Percentiles rank a stretch among this genome's conserved stretches.
Conservation (phyloP, 2,797 vertebrate genomes). For the Phyllotis vaccarum region DNA sequence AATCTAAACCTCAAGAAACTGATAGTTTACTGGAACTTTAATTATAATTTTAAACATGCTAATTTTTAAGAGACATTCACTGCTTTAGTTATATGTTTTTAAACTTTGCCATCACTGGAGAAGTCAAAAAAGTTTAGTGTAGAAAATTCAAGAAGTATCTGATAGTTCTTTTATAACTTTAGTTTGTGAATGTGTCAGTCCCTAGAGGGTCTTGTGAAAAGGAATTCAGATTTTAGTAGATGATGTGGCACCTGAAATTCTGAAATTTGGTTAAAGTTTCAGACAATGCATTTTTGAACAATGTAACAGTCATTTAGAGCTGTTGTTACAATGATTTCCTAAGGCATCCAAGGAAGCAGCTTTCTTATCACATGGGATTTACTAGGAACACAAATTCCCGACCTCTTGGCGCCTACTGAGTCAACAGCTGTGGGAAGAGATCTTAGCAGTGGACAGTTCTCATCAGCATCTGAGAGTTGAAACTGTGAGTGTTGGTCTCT, state of each 20-base stretch:
- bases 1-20: not conserved
- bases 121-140: not conserved
- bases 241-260: not conserved
- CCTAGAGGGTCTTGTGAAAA: not conserved
- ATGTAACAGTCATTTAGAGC: not conserved
- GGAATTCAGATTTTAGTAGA: not conserved
- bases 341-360: not conserved
- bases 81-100: not conserved
- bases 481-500: not conserved
- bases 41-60: slow-evolving; percentile 35
- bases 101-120: not conserved
- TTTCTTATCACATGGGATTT: not conserved
- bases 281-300: not conserved
- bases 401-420: not conserved
- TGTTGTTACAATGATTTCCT: not conserved
- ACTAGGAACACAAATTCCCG: not conserved
- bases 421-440: not conserved
- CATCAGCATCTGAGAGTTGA: not conserved
- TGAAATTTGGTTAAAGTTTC: not conserved
- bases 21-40: not conserved
- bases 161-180: not conserved
- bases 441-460: not conserved
- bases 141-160: slow-evolving; percentile 13
- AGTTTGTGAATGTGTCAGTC: not conserved
- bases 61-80: slow-evolving; percentile 10